phyloP scores from a whole-genome alignment of 2,888 invertebrate species.

The Eudasyphora cyanicolor region DNA sequence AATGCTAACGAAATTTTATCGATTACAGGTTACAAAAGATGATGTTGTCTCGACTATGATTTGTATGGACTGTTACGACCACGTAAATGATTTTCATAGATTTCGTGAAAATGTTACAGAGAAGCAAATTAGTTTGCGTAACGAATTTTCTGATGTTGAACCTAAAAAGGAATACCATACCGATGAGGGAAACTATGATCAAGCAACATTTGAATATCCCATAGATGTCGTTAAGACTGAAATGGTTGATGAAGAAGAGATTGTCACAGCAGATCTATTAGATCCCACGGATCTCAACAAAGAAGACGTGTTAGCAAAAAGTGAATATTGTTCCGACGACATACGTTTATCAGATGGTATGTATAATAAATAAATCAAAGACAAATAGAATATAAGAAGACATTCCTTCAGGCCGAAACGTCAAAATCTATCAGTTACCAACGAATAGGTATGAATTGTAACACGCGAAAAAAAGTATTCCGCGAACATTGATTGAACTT shows the following conservation, averaged over 20 bases:
- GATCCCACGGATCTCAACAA: constrained; percentile 18
- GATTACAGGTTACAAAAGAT: constrained; percentile 61
- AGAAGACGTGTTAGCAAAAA: constrained; percentile 48
- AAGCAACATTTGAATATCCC: constrained; percentile 37
- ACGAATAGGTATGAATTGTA: no score
- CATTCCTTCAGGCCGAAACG: no score
- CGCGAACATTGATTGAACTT: no score
- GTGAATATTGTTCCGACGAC: no score
- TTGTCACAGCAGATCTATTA: constrained; percentile 45
- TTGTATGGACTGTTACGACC: constrained; percentile 66
- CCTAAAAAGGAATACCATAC: constrained; percentile 47
- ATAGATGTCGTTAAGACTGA: constrained; percentile 54
- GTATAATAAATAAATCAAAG: no score
- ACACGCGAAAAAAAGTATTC: no score
- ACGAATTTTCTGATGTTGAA: constrained; percentile 65
- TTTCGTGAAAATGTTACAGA: constrained; percentile 64
- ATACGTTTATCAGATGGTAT: no score
- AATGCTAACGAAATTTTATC: no score
- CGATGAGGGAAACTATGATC: constrained; percentile 3
- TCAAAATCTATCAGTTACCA: no score
- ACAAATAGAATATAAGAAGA: no score
- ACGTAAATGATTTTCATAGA: constrained; percentile 65
- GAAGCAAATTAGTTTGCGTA: constrained; percentile 63
- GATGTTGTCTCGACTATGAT: constrained; percentile 66
- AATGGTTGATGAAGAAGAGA: constrained; percentile 49